phyloP scores from a whole-genome alignment of 2,113 vertebrate genomes.

The Arvicanthis niloticus region DNA sequence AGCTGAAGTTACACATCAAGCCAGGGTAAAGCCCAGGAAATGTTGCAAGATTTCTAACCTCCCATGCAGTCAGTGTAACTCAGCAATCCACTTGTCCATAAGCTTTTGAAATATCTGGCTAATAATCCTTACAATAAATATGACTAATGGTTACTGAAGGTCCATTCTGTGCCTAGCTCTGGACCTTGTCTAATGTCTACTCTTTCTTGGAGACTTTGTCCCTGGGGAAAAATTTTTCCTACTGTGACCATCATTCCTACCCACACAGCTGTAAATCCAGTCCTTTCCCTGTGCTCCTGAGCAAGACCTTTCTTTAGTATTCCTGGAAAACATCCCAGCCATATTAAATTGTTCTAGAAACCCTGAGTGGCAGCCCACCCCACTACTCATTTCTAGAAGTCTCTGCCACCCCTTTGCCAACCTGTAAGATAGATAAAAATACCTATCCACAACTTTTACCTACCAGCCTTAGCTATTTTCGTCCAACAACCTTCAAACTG shows the following conservation, averaged over 20 bases:
- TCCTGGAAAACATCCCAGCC: neutral
- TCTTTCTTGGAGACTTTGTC: neutral
- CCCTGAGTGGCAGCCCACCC: neutral
- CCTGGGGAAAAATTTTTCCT: neutral
- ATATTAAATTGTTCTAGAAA: neutral
- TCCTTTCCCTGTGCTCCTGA: neutral
- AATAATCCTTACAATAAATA: neutral
- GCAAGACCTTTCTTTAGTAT: neutral
- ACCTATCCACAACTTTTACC: neutral
- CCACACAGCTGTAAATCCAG: neutral
- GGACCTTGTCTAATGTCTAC: neutral
- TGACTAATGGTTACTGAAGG: neutral
- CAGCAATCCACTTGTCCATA: neutral
- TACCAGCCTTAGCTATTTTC: neutral
- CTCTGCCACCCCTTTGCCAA: neutral
- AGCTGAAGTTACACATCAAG: conserved; percentile 20
- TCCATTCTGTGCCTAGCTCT: neutral
- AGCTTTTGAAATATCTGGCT: neutral
- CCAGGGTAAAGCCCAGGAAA: conserved; percentile 9
- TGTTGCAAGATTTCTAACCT: neutral
- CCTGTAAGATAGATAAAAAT: neutral
- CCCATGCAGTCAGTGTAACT: neutral
- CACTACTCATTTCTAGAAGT: neutral
- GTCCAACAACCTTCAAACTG: neutral
- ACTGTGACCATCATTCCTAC: neutral